phyloP scores from a whole-genome alignment of 2,797 vertebrate species.

The Sebastes nivosus region DNA sequence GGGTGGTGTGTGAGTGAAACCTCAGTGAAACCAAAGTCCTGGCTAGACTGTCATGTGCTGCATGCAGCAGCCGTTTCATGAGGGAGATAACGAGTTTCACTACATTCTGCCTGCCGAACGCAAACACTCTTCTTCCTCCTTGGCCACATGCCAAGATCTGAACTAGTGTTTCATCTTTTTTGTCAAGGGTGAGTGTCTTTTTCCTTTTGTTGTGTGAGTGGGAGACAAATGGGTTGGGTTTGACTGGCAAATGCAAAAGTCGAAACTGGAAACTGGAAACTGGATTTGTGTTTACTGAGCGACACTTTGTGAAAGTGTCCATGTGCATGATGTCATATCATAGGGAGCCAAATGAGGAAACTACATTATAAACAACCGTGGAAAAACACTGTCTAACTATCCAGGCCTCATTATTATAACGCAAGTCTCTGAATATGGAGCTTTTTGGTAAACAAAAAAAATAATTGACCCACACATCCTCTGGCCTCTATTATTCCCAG shows the following conservation, averaged over 20 bases:
- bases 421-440: neutral
- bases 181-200: conserved; percentile 24
- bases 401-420: neutral
- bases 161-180: conserved; percentile 60
- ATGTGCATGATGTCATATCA: conserved; percentile 59
- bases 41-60: conserved; percentile 40
- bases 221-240: conserved; percentile 48
- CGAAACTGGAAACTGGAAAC: conserved; percentile 72
- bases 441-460: neutral
- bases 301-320: conserved; percentile 30
- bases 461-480: neutral
- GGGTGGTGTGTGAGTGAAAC: conserved; percentile 44
- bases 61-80: conserved; percentile 37
- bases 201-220: conserved; percentile 56
- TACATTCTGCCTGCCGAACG: conserved; percentile 32
- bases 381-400: conserved; percentile 15
- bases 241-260: conserved; percentile 45
- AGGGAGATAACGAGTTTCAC: conserved; percentile 70
- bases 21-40: conserved; percentile 61
- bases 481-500: neutral
- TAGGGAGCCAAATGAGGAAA: conserved; percentile 29
- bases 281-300: conserved; percentile 62
- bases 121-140: conserved; percentile 55
- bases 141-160: conserved; percentile 53
- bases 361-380: conserved; percentile 20